Base-by-base conservation (phyloP, 2,888 invertebrate species). In the Protophormia terraenovae region DNA sequence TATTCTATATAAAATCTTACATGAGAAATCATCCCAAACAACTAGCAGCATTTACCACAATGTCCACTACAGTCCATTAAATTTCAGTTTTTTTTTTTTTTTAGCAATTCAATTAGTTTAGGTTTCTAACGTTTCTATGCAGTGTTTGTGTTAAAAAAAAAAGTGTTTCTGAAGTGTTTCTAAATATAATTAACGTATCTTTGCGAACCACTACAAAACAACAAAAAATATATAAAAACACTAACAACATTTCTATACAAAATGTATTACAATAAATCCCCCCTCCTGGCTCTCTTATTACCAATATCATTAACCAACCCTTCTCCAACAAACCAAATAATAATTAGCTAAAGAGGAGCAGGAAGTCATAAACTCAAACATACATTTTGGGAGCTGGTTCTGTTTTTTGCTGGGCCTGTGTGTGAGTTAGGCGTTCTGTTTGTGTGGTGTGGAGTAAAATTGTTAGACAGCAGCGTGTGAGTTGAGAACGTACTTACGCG, bases 101-200 rank as follows among this genome's bases (percentile, higher is more conserved):
- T 41, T 38, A 58, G 45, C 47, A 27, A 14, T 41, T 53, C 47
- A 47, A 41, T 81, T 67, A 73, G 62, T 69, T 50, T n/a, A 22
- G 12, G 38, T 60, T 60, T 32, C 24, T 19, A 45, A 50, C 8
- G 50, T 53, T 24, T 16, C 38, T 38, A 6, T 50, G 50, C 10
- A 32, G 55, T 50, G 53, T 27, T 24, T 35, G 24, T 1, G 7
- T 45, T 7, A 24, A 24, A 72, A 12, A 27, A 73, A 55, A 76
- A 81, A 81, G 12, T 55, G 4, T 72, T 71, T 73, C 24, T 66
- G 14, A 71, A 84, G 84, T 76, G 72, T 78, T 78, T 58, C 82
- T 79, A 79, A 85, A 85, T 78, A 82, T 85, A 85, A 82, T 82
- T 85, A 82, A 35, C 78, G 82, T 71, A 50, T 78, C 78, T 75